These are phyloP conservation scores for Ciconia maguari DNA, from an alignment of 2,113 vertebrate species.

Conservation along the genomic window DNA sequence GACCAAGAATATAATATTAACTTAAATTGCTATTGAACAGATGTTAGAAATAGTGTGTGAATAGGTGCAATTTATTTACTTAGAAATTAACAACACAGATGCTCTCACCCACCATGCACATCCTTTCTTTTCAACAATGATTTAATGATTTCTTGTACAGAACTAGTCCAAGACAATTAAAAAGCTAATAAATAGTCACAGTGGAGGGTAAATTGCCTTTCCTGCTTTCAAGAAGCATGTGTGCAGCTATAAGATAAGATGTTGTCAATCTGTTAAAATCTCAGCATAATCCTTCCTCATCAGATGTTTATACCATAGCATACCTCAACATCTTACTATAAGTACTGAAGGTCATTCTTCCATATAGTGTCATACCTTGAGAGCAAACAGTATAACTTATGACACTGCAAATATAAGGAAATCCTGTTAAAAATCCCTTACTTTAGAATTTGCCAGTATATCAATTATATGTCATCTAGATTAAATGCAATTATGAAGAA, in stretches of 20 bases:
- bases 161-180: slow-evolving; percentile 66
- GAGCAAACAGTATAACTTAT: neutral
- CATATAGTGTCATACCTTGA: neutral
- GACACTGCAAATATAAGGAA: neutral
- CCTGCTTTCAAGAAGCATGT: slow-evolving; percentile 20
- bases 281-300: neutral
- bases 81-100: slow-evolving; percentile 53
- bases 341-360: neutral
- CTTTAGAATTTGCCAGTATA: neutral
- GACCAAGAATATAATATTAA: slow-evolving; percentile 1
- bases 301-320: neutral
- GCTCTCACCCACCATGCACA: neutral
- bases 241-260: slow-evolving; percentile 37
- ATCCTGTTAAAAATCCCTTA: neutral
- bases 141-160: slow-evolving; percentile 58
- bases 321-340: neutral
- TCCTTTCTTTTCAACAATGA: slow-evolving; percentile 46
- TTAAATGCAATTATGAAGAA: neutral
- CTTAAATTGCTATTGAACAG: slow-evolving; percentile 17
- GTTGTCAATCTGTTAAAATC: slow-evolving; percentile 50
- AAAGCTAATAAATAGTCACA: slow-evolving; percentile 66
- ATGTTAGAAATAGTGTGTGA: neutral
- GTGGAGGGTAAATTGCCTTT: slow-evolving; percentile 59
- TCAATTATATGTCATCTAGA: neutral
- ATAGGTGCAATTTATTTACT: slow-evolving; percentile 63